A percentile compares a stretch with the other conserved stretches of the same genome.
phyloP scores from a whole-genome alignment of 2,888 invertebrate species.

The Epirrhoe alternata region DNA sequence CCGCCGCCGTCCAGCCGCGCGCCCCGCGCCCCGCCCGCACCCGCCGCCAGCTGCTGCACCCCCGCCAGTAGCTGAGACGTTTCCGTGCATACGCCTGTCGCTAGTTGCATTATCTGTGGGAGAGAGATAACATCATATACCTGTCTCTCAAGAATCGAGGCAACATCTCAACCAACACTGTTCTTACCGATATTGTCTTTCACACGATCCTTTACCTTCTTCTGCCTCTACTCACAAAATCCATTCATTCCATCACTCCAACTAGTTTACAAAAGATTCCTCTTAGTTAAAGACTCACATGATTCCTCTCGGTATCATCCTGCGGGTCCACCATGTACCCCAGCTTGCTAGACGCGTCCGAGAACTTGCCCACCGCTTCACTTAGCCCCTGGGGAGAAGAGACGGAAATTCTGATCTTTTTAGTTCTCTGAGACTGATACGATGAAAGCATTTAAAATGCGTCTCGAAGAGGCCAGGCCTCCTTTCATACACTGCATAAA shows the following conservation, averaged over 20 bases:
- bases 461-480: no score
- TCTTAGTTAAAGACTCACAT: conserved; percentile 44
- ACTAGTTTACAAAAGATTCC: no score
- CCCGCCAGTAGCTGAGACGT: conserved; percentile 51
- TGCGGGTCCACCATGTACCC: conserved; percentile 47
- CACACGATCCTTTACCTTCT: no score
- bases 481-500: no score
- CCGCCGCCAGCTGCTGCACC: conserved; percentile 40
- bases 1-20: conserved; percentile 47
- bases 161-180: no score
- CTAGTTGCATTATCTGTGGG: conserved; percentile 50
- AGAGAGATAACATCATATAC: conserved; percentile 28
- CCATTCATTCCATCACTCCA: no score
- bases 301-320: conserved; percentile 46
- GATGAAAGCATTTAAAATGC: no score
- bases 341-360: conserved; percentile 50
- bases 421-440: no score
- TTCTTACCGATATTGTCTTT: no score
- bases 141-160: background rate
- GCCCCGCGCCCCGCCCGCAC: conserved; percentile 42
- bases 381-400: conserved; percentile 49
- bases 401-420: no score
- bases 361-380: conserved; percentile 51
- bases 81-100: conserved; percentile 50
- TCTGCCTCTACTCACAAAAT: no score